These are phyloP conservation scores for Axis porcinus DNA, from an alignment of 2,113 vertebrate genomes.

Conservation along the genomic window DNA sequence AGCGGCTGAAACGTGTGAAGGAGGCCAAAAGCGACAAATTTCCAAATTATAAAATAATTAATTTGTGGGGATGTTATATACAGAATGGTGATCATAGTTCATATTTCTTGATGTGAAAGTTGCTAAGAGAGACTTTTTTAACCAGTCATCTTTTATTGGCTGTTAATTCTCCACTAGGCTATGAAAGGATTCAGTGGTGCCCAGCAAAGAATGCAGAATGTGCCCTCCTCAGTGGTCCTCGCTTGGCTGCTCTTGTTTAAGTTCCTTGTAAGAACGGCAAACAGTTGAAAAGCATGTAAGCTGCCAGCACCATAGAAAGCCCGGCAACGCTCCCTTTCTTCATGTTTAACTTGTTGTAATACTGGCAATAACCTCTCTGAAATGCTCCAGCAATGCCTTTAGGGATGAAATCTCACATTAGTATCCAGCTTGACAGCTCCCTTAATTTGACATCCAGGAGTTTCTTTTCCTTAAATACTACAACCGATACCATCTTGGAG, in stretches of 20 bases:
- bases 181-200: neutral
- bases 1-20: neutral
- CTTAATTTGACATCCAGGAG: neutral
- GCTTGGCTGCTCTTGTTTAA: neutral
- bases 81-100: neutral
- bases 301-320: neutral
- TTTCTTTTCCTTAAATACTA: neutral
- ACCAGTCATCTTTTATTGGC: neutral
- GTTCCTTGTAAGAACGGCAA: neutral
- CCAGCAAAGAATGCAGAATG: neutral
- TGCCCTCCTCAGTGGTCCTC: neutral
- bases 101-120: neutral
- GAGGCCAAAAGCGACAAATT: neutral
- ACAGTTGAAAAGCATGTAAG: neutral
- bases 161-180: neutral
- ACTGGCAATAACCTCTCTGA: neutral
- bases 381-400: neutral
- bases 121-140: neutral
- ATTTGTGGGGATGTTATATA: neutral
- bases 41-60: neutral
- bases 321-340: neutral
- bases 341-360: neutral
- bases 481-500: neutral
- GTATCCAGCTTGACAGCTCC: neutral
- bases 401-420: neutral